Evolutionary conservation across 2,113 vertebrate species (phyloP).

Genomic region (Acrocephalus kingi): DNA sequence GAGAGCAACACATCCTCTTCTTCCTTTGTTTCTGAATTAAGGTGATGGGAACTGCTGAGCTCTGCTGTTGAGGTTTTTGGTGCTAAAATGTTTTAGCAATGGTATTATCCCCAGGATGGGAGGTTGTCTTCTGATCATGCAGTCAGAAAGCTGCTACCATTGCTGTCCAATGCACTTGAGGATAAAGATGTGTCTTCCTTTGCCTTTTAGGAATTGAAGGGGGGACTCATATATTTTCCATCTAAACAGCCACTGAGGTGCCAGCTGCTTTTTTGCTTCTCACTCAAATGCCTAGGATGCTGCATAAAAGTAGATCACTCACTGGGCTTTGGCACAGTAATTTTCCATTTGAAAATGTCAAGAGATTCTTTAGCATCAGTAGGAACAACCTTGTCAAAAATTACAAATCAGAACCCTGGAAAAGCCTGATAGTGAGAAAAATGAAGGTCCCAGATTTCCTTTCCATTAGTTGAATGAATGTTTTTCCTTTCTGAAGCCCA

Average conservation of each 20-base stretch:
- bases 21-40: neutral
- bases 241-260: neutral
- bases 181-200: neutral
- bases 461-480: neutral
- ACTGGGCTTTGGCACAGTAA: neutral
- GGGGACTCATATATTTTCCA: neutral
- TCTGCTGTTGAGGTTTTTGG: neutral
- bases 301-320: neutral
- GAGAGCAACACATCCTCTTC: neutral
- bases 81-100: neutral
- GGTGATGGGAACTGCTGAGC: neutral
- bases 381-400: neutral
- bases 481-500: neutral
- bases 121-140: neutral
- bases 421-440: neutral
- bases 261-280: neutral
- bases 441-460: neutral
- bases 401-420: neutral
- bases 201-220: neutral
- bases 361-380: neutral
- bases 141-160: neutral
- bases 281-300: neutral
- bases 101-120: neutral
- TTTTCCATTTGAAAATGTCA: slow-evolving; percentile 25
- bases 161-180: neutral